Evolutionary conservation across 2,888 invertebrate genomes (phyloP).

Genomic region (Trisateles emortualis): DNA sequence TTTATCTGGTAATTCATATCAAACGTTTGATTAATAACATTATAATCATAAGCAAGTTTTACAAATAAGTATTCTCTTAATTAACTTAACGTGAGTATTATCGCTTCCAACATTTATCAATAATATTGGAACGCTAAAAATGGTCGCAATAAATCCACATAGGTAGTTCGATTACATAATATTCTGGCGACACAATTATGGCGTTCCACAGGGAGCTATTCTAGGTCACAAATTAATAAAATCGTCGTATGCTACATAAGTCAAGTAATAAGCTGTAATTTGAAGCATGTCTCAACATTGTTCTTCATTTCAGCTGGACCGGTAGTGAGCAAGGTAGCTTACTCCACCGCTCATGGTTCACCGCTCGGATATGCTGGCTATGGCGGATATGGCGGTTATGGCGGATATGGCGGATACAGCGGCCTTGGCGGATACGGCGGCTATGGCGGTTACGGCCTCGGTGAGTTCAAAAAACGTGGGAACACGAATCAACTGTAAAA

Average conservation of each 20-base stretch:
- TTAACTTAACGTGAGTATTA: too few relatives aligned
- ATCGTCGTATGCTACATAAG: neutral
- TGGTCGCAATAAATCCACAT: neutral
- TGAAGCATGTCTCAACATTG: conserved; percentile 2
- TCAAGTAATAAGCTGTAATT: neutral
- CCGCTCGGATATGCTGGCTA: conserved; percentile 42
- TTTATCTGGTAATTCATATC: neutral
- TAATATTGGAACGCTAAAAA: neutral
- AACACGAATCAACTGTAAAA: conserved; percentile 40
- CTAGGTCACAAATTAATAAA: neutral
- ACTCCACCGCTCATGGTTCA: conserved; percentile 58
- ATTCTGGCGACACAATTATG: neutral
- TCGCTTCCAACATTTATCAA: too few relatives aligned
- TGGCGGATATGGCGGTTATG: conserved; percentile 55
- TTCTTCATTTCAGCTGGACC: conserved; percentile 52
- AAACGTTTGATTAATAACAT: neutral
- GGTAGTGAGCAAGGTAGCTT: conserved; percentile 70
- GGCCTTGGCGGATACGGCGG: conserved; percentile 56
- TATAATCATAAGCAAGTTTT: too few relatives aligned
- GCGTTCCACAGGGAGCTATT: neutral
- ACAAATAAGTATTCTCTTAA: neutral
- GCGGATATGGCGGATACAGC: conserved; percentile 52
- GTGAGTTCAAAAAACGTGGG: conserved; percentile 42
- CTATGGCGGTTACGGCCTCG: conserved; percentile 55
- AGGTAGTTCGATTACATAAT: neutral